Conservation (phyloP, 2,113 vertebrate species). For the Pseudorhombus dupliciocellatus region DNA sequence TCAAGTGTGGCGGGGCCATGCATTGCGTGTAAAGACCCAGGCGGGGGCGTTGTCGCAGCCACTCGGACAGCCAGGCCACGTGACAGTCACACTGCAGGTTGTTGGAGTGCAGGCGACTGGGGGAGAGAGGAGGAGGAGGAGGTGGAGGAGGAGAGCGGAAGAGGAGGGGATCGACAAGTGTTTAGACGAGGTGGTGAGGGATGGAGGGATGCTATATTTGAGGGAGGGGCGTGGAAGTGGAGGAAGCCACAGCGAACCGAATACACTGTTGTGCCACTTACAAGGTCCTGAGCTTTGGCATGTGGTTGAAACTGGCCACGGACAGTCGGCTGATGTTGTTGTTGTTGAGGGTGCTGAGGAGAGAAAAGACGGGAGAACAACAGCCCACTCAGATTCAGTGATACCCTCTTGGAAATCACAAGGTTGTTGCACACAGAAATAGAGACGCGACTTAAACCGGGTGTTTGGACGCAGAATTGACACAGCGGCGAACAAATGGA, state of each 20-base stretch:
- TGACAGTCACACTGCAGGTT: conserved; percentile 96
- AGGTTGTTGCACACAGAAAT: background rate
- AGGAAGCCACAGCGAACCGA: background rate
- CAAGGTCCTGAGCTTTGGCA: conserved; percentile 99
- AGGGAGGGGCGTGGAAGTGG: conserved; percentile 23
- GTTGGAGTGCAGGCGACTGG: conserved; percentile 97
- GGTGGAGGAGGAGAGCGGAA: background rate
- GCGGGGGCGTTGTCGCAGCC: conserved; percentile 94
- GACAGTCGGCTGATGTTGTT: conserved; percentile 98
- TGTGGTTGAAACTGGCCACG: conserved; percentile 99
- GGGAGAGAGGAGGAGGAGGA: background rate
- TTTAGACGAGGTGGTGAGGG: conserved; percentile 3
- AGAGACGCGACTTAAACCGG: background rate
- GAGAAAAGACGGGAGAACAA: conserved; percentile 4
- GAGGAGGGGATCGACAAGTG: conserved; percentile 22
- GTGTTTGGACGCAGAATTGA: background rate
- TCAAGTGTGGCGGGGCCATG: conserved; percentile 90
- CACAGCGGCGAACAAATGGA: background rate
- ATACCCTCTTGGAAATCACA: background rate
- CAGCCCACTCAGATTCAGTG: background rate
- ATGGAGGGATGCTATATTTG: conserved; percentile 51
- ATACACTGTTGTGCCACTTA: conserved; percentile 80
- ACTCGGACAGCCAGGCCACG: conserved; percentile 97
- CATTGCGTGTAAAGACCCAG: conserved; percentile 98
- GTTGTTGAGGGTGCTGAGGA: conserved; percentile 94